These are phyloP conservation scores for Silurus lanzhouensis DNA, from an alignment of 2,797 vertebrate genomes.

Conservation along the genomic window DNA sequence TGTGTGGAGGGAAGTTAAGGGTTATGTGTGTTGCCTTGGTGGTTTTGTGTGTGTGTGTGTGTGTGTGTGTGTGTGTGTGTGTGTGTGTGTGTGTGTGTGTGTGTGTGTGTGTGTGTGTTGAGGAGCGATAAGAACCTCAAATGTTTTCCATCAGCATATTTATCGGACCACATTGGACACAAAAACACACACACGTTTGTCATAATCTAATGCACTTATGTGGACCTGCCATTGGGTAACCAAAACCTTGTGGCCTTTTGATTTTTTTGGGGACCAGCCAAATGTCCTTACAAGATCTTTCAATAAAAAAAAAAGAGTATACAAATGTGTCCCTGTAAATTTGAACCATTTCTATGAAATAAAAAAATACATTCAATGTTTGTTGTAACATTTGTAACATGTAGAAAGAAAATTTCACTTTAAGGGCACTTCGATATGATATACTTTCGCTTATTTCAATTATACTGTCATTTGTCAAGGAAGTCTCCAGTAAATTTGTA, in stretches of 20 bases:
- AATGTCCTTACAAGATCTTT: neutral
- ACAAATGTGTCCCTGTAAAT: too few relatives aligned
- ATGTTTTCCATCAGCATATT: slow-evolving; percentile 7
- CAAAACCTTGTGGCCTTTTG: neutral
- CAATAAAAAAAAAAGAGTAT: too few relatives aligned
- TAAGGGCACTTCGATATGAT: too few relatives aligned
- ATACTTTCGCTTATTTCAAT: too few relatives aligned
- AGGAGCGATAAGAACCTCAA: slow-evolving; percentile 13
- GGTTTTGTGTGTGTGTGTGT: neutral
- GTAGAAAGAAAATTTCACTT: too few relatives aligned
- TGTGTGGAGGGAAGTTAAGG: neutral
- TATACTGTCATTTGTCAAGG: too few relatives aligned
- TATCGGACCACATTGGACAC: neutral
- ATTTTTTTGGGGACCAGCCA: neutral
- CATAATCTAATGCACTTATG: neutral
- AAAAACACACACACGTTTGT: neutral
- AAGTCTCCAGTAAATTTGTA: too few relatives aligned
- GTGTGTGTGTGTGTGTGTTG: slow-evolving; percentile 9
- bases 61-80: neutral
- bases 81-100: neutral
- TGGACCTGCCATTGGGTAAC: neutral
- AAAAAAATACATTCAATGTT: too few relatives aligned
- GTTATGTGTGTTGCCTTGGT: neutral
- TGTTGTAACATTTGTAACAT: too few relatives aligned
- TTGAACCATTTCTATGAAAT: too few relatives aligned